Evolutionary conservation across 1,140 invertebrate species (phyloP).

Genomic region (Drosophila ironensis): DNA sequence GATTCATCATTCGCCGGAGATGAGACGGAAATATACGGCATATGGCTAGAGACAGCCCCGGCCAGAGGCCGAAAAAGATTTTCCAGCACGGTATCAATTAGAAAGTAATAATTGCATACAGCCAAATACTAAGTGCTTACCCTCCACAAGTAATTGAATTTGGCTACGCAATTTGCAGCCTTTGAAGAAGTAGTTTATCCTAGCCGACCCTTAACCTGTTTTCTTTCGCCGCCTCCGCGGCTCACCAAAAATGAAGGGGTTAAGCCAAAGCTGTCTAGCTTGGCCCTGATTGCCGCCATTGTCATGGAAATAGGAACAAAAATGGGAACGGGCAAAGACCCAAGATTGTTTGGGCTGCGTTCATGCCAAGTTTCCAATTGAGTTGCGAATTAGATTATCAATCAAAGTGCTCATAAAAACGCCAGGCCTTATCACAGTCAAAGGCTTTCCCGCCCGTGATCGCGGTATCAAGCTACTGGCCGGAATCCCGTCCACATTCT

Average conservation of each 20-base stretch:
- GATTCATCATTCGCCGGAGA: conserved; percentile 25
- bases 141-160: conserved; percentile 21
- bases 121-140: background rate
- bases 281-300: conserved; percentile 28
- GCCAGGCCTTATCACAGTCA: conserved; percentile 30
- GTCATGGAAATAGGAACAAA: conserved; percentile 35
- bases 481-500: conserved; percentile 11
- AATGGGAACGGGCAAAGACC: conserved; percentile 15
- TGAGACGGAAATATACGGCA: conserved; percentile 9
- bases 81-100: conserved; percentile 2
- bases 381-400: conserved; percentile 45
- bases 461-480: conserved; percentile 10
- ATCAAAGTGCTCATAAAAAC: conserved; percentile 45
- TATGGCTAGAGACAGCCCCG: background rate
- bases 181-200: conserved; percentile 35
- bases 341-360: conserved; percentile 13
- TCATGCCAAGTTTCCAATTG: conserved; percentile 39
- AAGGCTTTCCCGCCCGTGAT: conserved; percentile 8
- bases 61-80: background rate
- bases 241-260: conserved; percentile 10
- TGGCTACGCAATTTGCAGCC: conserved; percentile 30
- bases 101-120: conserved; percentile 24
- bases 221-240: background rate
- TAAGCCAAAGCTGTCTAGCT: background rate
- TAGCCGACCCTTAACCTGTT: background rate